A percentile compares a stretch with the other conserved stretches of the same genome.
phyloP scores from a whole-genome alignment of 2,113 vertebrate species.

The Odobenus rosmarus region DNA sequence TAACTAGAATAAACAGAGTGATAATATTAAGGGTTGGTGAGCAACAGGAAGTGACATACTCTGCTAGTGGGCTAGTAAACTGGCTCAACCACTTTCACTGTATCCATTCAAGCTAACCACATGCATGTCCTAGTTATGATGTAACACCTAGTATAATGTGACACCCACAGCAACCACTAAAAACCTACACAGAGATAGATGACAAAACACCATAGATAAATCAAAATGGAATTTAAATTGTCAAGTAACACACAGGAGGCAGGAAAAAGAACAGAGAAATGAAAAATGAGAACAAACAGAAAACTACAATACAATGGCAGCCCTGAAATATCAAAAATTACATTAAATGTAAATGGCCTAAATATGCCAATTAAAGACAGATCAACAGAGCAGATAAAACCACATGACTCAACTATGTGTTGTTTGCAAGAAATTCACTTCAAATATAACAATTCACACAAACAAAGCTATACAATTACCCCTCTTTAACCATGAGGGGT shows the following conservation, averaged over 20 bases:
- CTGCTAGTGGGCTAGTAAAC: not conserved
- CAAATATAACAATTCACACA: not conserved
- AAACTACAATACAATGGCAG: not conserved
- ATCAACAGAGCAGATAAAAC: not conserved
- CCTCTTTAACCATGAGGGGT: not conserved
- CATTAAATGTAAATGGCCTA: not conserved
- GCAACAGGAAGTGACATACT: accelerated
- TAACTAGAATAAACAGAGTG: accelerated
- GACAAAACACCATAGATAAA: not conserved
- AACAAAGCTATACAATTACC: not conserved
- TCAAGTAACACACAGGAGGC: not conserved
- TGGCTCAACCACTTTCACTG: not conserved
- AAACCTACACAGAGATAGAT: not conserved
- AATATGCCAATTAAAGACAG: not conserved
- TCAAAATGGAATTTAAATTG: not conserved
- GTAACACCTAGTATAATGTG: not conserved
- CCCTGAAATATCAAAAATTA: not conserved
- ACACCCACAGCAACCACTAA: no score
- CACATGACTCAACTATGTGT: not conserved
- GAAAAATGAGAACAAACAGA: not conserved
- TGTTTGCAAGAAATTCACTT: not conserved
- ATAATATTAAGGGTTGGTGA: accelerated
- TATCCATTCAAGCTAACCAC: not conserved
- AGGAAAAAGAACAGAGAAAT: not conserved
- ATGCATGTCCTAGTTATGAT: accelerated